These are phyloP conservation scores for Chrysochloris asiatica DNA, from an alignment of 2,113 vertebrate species.

Conservation along the genomic window DNA sequence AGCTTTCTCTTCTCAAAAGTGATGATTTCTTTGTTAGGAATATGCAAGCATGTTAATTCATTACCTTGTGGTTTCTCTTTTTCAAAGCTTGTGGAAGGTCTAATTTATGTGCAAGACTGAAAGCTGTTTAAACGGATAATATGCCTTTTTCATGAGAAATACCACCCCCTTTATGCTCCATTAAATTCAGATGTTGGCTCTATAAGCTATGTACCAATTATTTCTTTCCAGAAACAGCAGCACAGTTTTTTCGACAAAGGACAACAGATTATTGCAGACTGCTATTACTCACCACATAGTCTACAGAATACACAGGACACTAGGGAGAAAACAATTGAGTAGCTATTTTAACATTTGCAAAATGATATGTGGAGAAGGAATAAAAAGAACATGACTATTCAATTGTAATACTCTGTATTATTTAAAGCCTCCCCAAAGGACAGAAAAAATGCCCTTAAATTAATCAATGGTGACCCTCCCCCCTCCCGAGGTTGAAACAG, in stretches of 20 bases:
- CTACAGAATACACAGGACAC: constrained; percentile 56
- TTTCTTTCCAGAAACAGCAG: constrained; percentile 79
- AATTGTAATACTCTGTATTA: neutral
- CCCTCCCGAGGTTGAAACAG: neutral
- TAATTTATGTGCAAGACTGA: constrained; percentile 78
- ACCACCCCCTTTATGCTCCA: constrained; percentile 80
- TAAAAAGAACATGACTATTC: constrained; percentile 25
- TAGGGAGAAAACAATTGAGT: constrained; percentile 63
- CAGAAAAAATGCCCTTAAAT: neutral
- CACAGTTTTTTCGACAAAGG: constrained; percentile 67
- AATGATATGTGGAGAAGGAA: constrained; percentile 43
- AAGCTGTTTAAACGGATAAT: constrained; percentile 83
- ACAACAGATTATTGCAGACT: constrained; percentile 77
- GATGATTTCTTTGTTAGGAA: constrained; percentile 75
- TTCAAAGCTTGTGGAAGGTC: constrained; percentile 72
- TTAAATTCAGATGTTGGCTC: constrained; percentile 81
- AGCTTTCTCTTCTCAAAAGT: constrained; percentile 64
- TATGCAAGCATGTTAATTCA: constrained; percentile 79
- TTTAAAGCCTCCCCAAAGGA: constrained; percentile 9
- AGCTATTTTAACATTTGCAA: constrained; percentile 66
- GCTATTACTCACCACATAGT: constrained; percentile 75
- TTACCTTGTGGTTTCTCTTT: constrained; percentile 72
- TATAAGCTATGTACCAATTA: constrained; percentile 79
- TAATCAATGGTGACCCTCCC: neutral
- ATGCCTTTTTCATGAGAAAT: constrained; percentile 79